A percentile compares a stretch with the other conserved stretches of the same genome.
phyloP scores from a whole-genome alignment of 2,113 vertebrate genomes.

The Callaeas wilsoni region DNA sequence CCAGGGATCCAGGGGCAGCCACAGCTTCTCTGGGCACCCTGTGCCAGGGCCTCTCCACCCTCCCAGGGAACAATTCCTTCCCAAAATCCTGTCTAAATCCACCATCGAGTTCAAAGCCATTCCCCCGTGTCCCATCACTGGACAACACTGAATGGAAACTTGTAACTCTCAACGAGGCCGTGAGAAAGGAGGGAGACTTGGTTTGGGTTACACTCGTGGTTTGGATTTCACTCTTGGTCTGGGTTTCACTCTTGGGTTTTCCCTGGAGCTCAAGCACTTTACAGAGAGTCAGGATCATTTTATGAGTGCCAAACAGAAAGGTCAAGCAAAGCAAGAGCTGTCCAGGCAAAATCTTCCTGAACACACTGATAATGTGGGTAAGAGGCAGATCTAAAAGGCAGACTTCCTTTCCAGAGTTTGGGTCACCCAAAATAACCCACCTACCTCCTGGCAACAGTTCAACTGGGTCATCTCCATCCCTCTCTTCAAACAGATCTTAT shows the following conservation, averaged over 20 bases:
- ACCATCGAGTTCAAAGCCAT: not conserved
- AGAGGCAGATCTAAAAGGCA: not conserved
- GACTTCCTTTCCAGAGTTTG: not conserved
- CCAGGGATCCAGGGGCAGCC: not conserved
- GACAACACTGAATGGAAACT: not conserved
- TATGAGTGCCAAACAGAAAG: not conserved
- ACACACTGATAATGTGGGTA: rapidly evolving
- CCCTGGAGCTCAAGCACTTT: not conserved
- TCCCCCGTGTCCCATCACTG: not conserved
- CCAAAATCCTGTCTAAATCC: not conserved
- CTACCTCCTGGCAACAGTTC: not conserved
- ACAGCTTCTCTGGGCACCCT: not conserved
- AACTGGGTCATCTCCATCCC: not conserved
- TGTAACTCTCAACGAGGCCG: rapidly evolving
- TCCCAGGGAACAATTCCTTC: rapidly evolving
- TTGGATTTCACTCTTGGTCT: not conserved
- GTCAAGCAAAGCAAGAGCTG: not conserved
- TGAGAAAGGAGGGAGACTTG: not conserved
- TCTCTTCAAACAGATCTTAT: not conserved
- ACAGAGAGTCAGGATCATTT: not conserved
- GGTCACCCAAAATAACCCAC: not conserved
- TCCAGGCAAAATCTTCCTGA: not conserved
- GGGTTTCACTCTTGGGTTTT: not conserved
- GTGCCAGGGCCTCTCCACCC: rapidly evolving
- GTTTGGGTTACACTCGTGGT: not conserved